Evolutionary conservation across 1,140 invertebrate genomes (phyloP).

Genomic region (Palaemon carinicauda): DNA sequence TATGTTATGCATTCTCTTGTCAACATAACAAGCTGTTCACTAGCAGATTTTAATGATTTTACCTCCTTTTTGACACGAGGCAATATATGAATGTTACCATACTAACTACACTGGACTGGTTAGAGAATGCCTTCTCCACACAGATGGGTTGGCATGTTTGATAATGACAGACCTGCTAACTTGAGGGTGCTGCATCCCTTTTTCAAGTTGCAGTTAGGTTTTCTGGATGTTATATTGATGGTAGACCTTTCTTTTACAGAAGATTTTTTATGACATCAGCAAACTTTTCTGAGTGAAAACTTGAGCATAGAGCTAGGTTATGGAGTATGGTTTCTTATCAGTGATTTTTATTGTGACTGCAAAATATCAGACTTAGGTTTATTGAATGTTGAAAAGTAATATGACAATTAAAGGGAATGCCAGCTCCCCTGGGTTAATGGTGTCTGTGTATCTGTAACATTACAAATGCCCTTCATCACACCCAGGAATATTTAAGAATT

Average conservation of each 20-base stretch:
- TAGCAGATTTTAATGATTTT: no score
- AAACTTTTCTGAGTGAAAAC: no score
- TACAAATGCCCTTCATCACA: conserved; percentile 16
- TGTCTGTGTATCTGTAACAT: not conserved
- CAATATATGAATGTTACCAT: not conserved
- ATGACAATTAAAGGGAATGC: conserved; percentile 3
- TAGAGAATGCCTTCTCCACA: not conserved
- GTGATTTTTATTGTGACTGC: not conserved
- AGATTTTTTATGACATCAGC: not conserved
- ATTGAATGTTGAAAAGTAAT: no score
- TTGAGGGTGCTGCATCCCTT: conserved; percentile 15
- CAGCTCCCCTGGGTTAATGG: not conserved
- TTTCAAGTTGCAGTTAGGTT: no score
- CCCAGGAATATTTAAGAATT: not conserved
- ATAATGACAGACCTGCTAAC: not conserved
- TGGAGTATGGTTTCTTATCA: not conserved
- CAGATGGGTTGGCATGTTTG: not conserved
- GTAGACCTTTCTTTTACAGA: not conserved
- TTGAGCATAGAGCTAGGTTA: no score
- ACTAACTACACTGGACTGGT: not conserved
- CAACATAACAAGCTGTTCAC: no score
- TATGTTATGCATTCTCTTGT: no score
- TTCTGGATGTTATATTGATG: not conserved
- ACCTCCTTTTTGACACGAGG: conserved; percentile 9
- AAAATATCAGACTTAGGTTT: no score